Evolutionary conservation across 37 sponge, comb jelly and placozoan species (phyloP).

Genomic region (Haliclona indistincta): DNA sequence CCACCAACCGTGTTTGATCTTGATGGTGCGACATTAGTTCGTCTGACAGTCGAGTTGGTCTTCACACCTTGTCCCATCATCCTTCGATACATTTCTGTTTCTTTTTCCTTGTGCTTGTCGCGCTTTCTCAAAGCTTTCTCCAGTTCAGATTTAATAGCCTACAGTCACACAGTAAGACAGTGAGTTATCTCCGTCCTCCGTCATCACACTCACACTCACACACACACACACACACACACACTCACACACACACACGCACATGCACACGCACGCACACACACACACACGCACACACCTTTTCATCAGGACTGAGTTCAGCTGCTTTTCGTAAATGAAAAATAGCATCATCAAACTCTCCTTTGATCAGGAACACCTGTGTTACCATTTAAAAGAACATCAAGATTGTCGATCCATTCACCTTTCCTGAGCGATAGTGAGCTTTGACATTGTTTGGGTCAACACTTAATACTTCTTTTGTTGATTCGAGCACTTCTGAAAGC

Average conservation of each 20-base stretch:
- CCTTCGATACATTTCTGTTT: neutral
- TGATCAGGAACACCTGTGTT: slow-evolving; percentile 13
- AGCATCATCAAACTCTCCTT: slow-evolving; percentile 50
- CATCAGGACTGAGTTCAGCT: slow-evolving; percentile 37
- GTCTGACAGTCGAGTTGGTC: neutral
- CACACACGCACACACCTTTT: slow-evolving; percentile 42
- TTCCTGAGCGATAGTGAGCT: slow-evolving; percentile 69
- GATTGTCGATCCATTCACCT: slow-evolving; percentile 21
- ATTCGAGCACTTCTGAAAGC: slow-evolving; percentile 42
- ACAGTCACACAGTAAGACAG: neutral
- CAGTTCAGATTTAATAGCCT: slow-evolving; percentile 1
- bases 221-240: slow-evolving; percentile 9
- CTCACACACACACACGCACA: slow-evolving; percentile 1
- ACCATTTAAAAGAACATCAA: neutral
- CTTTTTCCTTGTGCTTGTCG: neutral
- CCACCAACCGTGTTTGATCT: too few relatives aligned
- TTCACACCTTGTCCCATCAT: neutral
- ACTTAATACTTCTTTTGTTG: slow-evolving; percentile 53
- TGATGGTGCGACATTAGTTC: too few relatives aligned
- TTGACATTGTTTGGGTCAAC: slow-evolving; percentile 67
- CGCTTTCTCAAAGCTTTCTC: neutral
- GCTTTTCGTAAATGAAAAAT: slow-evolving; percentile 52
- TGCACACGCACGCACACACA: slow-evolving; percentile 7
- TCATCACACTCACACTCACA: neutral
- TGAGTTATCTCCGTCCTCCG: too few relatives aligned